A percentile compares a stretch with the other conserved stretches of the same genome.
Conservation (phyloP, 2,113 vertebrate genomes). For the Struthio camelus region DNA sequence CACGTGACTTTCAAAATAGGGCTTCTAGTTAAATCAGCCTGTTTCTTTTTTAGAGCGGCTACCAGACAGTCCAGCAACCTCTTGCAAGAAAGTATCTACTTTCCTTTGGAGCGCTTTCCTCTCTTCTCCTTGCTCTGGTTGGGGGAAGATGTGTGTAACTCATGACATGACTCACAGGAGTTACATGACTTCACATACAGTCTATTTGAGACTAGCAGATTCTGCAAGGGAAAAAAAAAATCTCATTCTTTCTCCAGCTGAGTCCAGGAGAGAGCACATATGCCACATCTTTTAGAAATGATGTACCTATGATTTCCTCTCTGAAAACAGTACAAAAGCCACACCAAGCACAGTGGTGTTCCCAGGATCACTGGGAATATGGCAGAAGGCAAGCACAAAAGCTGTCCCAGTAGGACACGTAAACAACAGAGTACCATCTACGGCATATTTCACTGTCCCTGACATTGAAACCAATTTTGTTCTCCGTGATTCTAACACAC, state of each 20-base stretch:
- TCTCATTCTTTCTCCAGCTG: background rate
- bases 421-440: background rate
- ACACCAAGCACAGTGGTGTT: background rate
- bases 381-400: background rate
- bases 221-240: background rate
- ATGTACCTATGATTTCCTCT: background rate
- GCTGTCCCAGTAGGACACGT: background rate
- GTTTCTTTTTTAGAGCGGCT: background rate
- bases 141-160: background rate
- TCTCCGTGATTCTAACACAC: background rate
- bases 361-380: background rate
- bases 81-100: background rate
- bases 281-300: background rate
- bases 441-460: background rate
- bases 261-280: background rate
- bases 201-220: background rate
- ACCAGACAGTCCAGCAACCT: background rate
- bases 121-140: background rate
- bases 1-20: background rate
- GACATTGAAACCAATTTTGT: background rate
- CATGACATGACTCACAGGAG: background rate
- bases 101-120: background rate
- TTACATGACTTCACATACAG: background rate
- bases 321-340: background rate
- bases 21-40: background rate